Conservation (phyloP, 2,797 vertebrate genomes). For the Pampus argenteus region DNA sequence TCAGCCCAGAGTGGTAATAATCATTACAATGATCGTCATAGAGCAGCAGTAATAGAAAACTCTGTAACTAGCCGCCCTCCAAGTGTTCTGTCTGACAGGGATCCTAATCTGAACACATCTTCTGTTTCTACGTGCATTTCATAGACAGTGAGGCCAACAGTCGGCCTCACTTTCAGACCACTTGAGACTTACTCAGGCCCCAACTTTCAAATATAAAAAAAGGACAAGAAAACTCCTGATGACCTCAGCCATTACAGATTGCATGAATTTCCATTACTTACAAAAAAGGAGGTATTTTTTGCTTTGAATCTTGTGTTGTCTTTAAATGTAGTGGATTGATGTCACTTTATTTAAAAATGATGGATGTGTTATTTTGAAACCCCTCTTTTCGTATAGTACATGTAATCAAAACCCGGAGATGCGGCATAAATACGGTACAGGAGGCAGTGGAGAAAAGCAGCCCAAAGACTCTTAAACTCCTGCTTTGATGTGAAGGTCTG, state of each 20-base stretch:
- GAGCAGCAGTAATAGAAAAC: conserved; percentile 57
- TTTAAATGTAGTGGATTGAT: conserved; percentile 29
- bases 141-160: conserved; percentile 18
- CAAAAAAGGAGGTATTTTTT: background rate
- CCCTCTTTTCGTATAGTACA: conserved; percentile 39
- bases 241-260: conserved; percentile 61
- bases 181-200: conserved; percentile 73
- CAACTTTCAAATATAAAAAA: conserved; percentile 54
- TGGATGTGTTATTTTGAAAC: conserved; percentile 38
- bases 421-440: conserved; percentile 11
- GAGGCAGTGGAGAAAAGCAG: conserved; percentile 37
- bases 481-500: conserved; percentile 33
- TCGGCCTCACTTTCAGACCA: conserved; percentile 63
- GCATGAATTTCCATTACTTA: conserved; percentile 52
- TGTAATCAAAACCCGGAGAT: conserved; percentile 32
- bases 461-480: conserved; percentile 52
- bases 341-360: conserved; percentile 24
- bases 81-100: conserved; percentile 67
- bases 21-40: conserved; percentile 71
- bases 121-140: conserved; percentile 41
- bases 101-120: conserved; percentile 38
- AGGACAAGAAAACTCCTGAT: conserved; percentile 54
- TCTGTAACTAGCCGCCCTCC: conserved; percentile 47
- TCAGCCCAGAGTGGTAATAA: conserved; percentile 73
- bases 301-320: conserved; percentile 41